Conservation (phyloP, 37 sponge, comb jelly and placozoan genomes). For the Geodia barretti region DNA sequence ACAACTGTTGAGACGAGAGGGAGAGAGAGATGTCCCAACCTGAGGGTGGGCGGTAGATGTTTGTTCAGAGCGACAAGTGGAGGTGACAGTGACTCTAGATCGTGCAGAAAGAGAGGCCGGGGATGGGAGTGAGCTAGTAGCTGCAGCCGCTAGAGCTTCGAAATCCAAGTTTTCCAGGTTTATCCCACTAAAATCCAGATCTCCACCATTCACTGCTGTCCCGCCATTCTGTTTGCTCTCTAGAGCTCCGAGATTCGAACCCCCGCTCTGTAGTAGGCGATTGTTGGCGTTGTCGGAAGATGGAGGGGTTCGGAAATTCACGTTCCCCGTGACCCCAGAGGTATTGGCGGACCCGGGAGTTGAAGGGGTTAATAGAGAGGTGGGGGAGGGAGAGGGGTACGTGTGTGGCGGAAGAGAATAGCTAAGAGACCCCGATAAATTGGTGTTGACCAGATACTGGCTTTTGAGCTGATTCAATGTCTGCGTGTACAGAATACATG, state of each 20-base stretch:
- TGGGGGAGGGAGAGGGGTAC: slow-evolving; percentile 1
- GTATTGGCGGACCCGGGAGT: background rate
- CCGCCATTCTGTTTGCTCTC: background rate
- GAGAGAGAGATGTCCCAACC: background rate
- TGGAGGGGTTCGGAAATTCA: background rate
- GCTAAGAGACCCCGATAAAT: no score
- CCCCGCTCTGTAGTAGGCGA: no score
- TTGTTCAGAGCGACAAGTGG: background rate
- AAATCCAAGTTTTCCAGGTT: background rate
- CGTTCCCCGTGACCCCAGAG: background rate
- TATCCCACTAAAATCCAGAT: background rate
- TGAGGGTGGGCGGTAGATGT: background rate
- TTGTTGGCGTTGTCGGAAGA: no score
- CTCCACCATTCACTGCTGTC: background rate
- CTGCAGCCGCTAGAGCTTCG: background rate
- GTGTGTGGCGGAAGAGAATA: background rate
- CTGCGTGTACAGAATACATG: no score
- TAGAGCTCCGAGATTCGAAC: no score
- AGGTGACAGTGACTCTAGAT: background rate
- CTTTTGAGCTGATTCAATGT: no score
- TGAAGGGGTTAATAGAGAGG: background rate
- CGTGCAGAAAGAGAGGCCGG: background rate
- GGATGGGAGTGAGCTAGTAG: background rate
- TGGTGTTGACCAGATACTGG: no score
- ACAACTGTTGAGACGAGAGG: no score